Percentiles rank a stretch among this genome's conserved stretches.
These are phyloP conservation scores for Onthophagus sagittarius DNA, from an alignment of 2,888 invertebrate species.

Conservation along the genomic window DNA sequence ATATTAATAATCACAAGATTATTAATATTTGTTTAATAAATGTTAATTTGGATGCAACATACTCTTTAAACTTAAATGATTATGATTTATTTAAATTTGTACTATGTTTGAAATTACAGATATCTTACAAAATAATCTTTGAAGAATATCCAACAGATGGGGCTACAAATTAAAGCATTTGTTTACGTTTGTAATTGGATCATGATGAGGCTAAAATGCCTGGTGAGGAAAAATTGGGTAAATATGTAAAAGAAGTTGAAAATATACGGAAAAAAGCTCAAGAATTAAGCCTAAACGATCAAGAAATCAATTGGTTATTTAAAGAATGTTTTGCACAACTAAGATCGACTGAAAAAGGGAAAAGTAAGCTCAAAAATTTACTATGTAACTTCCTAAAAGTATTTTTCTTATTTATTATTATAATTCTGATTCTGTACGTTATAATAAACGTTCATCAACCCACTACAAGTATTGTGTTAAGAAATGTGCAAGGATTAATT, in stretches of 20 bases:
- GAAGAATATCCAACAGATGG: not conserved
- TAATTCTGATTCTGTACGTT: conserved; percentile 47
- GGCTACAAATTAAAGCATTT: not conserved
- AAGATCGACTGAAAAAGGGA: conserved; percentile 26
- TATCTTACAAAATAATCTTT: too few species aligned
- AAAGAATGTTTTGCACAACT: conserved; percentile 53
- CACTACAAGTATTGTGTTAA: conserved; percentile 62
- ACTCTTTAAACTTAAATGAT: too few species aligned
- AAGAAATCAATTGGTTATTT: conserved; percentile 61
- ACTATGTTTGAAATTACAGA: too few species aligned
- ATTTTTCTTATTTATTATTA: conserved; percentile 36
- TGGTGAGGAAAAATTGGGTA: conserved; percentile 46
- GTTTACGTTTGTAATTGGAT: not conserved
- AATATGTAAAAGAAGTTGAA: conserved; percentile 57
- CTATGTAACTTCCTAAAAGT: conserved; percentile 29
- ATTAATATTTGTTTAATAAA: too few species aligned
- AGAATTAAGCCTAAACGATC: conserved; percentile 57
- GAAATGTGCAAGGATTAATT: conserved; percentile 74
- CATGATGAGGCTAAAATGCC: conserved; percentile 31
- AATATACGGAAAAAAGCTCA: conserved; percentile 57
- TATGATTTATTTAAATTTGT: too few species aligned
- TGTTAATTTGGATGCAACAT: too few species aligned
- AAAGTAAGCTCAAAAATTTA: conserved; percentile 20
- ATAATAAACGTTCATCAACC: conserved; percentile 57
- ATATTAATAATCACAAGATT: too few species aligned